Evolutionary conservation across 2,888 invertebrate species (phyloP).

Genomic region (Andrena flavipes): DNA sequence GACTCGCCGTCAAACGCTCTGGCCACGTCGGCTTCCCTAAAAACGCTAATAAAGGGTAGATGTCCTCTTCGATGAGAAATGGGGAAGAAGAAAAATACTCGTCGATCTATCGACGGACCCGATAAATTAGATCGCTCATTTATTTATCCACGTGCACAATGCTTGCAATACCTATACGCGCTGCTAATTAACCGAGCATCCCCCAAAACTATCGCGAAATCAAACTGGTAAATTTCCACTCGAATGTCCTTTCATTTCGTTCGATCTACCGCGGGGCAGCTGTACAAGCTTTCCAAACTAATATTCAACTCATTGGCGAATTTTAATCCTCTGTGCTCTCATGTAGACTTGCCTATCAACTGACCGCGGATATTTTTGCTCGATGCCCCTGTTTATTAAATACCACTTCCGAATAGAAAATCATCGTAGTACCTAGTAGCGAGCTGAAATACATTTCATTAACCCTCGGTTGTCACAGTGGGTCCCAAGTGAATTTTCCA

Average conservation of each 20-base stretch:
- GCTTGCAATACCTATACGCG: no score
- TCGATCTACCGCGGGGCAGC: neutral
- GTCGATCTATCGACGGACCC: neutral
- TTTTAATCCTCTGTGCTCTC: neutral
- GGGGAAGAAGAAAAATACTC: neutral
- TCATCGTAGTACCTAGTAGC: no score
- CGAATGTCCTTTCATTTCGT: neutral
- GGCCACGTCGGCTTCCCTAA: slow-evolving; percentile 24
- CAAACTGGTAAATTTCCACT: neutral
- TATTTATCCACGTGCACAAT: neutral
- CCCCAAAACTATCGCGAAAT: neutral
- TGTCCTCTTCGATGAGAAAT: slow-evolving; percentile 2
- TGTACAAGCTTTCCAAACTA: neutral
- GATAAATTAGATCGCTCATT: neutral
- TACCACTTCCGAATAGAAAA: no score
- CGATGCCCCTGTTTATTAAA: no score
- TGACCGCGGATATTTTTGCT: no score
- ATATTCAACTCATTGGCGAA: neutral
- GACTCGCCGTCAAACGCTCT: slow-evolving; percentile 51
- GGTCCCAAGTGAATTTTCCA: no score
- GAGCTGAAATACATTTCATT: no score
- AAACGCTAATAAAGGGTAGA: slow-evolving; percentile 41
- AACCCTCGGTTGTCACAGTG: no score
- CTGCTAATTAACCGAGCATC: neutral
- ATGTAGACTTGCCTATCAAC: no score